Percentiles rank a stretch among this genome's conserved stretches.
Evolutionary conservation across 1,140 invertebrate genomes (phyloP).

Genomic region (Centruroides sculpturatus): DNA sequence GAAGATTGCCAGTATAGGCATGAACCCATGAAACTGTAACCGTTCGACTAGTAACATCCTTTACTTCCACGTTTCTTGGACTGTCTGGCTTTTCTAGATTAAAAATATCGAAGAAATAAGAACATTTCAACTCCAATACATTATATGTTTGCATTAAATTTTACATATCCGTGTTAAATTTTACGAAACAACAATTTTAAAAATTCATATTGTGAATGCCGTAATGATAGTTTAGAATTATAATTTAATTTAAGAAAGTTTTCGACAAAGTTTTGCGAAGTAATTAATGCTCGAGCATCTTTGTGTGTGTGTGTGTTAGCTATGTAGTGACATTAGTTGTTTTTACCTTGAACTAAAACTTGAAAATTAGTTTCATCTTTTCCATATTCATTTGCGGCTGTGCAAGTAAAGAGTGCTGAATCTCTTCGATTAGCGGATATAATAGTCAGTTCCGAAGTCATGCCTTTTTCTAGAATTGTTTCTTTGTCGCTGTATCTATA

Average conservation of each 20-base stretch:
- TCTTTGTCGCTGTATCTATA: constrained; percentile 10
- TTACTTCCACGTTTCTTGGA: constrained; percentile 23
- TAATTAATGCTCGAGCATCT: no score
- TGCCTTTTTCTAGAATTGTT: constrained; percentile 6
- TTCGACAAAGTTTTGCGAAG: no score
- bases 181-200: no score
- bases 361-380: constrained; percentile 90
- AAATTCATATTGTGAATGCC: no score
- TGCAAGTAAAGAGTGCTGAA: constrained; percentile 85
- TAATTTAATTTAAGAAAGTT: no score
- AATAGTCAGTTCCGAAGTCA: constrained; percentile 9
- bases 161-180: no score
- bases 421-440: constrained; percentile 45
- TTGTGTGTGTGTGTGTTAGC: no score
- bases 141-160: no score
- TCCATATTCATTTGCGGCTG: constrained; percentile 86
- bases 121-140: no score
- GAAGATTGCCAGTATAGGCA: constrained; percentile 63
- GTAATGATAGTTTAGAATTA: no score
- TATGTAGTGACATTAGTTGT: no score
- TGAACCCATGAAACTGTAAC: constrained; percentile 52
- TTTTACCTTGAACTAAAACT: constrained; percentile 77
- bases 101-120: background rate
- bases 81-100: constrained; percentile 31
- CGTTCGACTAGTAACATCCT: constrained; percentile 35